Conservation (phyloP, 2,113 vertebrate species). For the Pampusana beccarii region DNA sequence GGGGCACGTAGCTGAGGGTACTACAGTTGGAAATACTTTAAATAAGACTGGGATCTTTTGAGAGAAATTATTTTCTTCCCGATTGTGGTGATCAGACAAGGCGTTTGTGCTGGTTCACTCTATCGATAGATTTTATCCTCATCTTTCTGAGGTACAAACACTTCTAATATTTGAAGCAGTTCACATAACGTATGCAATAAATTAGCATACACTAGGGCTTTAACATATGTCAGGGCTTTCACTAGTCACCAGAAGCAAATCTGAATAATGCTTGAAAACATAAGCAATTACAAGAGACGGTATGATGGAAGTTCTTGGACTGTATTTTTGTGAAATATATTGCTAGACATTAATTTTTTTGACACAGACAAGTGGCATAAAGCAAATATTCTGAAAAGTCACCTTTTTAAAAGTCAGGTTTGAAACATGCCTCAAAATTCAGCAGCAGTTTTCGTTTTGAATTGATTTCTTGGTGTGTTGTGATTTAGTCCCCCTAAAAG, state of each 20-base stretch:
- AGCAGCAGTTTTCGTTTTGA: neutral
- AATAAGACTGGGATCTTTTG: neutral
- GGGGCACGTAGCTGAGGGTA: neutral
- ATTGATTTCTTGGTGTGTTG: neutral
- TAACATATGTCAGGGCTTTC: neutral
- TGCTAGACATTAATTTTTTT: neutral
- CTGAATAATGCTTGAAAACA: neutral
- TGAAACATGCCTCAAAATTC: neutral
- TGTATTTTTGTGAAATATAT: neutral
- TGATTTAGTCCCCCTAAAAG: neutral
- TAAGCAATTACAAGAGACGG: neutral
- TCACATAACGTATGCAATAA: neutral
- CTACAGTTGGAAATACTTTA: neutral
- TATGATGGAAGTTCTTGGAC: neutral
- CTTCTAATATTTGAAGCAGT: neutral
- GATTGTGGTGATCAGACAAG: fast-evolving
- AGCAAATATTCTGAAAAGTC: neutral
- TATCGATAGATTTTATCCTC: neutral
- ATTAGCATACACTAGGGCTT: neutral
- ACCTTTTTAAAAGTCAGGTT: neutral
- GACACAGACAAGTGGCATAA: neutral
- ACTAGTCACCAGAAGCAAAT: neutral
- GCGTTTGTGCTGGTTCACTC: neutral
- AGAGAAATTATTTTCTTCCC: neutral
- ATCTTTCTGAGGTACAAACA: neutral